Conservation (phyloP, 2,888 invertebrate genomes). For the Tortricodes alternella region DNA sequence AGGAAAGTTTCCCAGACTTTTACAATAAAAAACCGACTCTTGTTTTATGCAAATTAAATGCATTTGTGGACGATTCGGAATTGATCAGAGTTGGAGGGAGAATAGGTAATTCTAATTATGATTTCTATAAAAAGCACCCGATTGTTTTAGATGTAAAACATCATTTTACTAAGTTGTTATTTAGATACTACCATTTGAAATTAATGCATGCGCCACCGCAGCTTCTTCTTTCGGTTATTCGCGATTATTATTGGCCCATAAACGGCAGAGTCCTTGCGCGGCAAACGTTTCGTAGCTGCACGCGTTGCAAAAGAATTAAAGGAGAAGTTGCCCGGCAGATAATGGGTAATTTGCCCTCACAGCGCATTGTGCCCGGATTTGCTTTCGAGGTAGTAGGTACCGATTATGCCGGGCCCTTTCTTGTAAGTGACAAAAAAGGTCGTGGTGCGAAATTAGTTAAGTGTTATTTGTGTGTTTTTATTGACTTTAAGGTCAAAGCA, state of each 20-base stretch:
- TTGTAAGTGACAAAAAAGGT: slow-evolving; percentile 7
- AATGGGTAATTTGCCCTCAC: slow-evolving; percentile 24
- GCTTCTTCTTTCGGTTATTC: background rate
- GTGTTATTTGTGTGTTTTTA: slow-evolving; percentile 23
- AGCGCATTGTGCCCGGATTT: slow-evolving; percentile 1
- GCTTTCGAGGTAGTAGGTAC: slow-evolving; percentile 6
- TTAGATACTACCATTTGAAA: background rate
- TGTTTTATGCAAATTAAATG: background rate
- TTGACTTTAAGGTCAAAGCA: slow-evolving; percentile 19
- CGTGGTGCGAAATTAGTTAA: slow-evolving; percentile 11
- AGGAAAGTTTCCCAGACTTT: background rate
- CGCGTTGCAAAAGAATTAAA: slow-evolving; percentile 1
- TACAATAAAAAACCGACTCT: background rate
- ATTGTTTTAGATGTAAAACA: background rate
- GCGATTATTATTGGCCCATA: slow-evolving; percentile 8
- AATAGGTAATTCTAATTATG: background rate
- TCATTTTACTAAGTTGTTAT: background rate
- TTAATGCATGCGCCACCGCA: slow-evolving; percentile 7
- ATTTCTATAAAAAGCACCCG: background rate
- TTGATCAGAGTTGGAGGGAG: background rate
- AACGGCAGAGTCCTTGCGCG: slow-evolving; percentile 5
- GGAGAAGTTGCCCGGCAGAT: slow-evolving; percentile 6
- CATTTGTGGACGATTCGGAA: background rate
- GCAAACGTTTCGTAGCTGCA: background rate
- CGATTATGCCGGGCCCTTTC: slow-evolving; percentile 22